Conservation (phyloP, 2,113 vertebrate species). For the Corythaeola cristata region DNA sequence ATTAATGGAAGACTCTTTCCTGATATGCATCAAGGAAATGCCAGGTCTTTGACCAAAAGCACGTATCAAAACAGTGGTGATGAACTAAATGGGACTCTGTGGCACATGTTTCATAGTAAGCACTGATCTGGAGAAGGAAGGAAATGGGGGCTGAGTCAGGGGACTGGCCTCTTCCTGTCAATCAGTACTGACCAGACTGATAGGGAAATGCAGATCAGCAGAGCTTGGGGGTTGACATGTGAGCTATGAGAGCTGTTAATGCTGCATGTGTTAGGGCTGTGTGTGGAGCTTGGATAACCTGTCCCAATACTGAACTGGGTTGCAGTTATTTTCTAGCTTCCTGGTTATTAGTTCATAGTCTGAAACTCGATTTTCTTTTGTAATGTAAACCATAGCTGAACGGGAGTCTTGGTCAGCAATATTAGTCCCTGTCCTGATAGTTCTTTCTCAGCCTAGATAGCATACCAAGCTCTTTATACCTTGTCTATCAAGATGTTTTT, state of each 20-base stretch:
- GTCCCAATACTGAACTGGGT: background rate
- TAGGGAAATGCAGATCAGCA: background rate
- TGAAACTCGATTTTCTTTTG: background rate
- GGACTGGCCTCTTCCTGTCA: background rate
- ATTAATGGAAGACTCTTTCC: background rate
- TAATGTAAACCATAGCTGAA: background rate
- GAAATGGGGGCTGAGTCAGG: background rate
- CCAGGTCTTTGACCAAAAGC: background rate
- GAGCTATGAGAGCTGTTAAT: background rate
- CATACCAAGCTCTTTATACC: background rate
- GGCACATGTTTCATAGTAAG: background rate
- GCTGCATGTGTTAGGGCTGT: background rate
- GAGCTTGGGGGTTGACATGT: background rate
- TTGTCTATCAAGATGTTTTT: background rate
- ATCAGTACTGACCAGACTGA: background rate
- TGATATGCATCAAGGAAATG: background rate
- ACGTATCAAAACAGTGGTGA: background rate
- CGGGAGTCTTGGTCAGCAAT: background rate
- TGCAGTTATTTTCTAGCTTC: background rate
- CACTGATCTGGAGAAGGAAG: slow-evolving; percentile 15
- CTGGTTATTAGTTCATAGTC: background rate
- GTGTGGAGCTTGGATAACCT: background rate
- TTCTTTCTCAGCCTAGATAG: background rate
- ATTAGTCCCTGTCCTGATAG: background rate
- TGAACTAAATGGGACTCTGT: background rate